Evolutionary conservation across 2,888 invertebrate genomes (phyloP).

Genomic region (Mamestra brassicae): DNA sequence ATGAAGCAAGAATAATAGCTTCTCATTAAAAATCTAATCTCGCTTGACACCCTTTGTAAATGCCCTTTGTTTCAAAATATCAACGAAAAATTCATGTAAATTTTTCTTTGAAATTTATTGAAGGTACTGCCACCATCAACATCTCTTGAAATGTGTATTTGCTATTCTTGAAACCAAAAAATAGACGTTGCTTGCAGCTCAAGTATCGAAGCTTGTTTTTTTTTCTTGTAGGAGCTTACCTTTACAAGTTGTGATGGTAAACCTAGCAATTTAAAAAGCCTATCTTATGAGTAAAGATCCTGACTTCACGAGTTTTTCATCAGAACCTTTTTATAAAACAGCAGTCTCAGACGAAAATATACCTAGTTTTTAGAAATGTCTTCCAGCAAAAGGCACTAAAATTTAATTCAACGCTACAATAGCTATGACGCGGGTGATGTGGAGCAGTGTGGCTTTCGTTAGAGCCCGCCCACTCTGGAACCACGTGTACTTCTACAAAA

Average conservation of each 20-base stretch:
- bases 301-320: neutral
- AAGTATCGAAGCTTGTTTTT: neutral
- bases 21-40: constrained; percentile 68
- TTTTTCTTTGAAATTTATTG: constrained; percentile 46
- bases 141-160: constrained; percentile 14
- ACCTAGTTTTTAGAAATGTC: neutral
- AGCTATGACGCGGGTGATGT: constrained; percentile 5
- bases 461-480: constrained; percentile 30
- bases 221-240: neutral
- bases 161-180: constrained; percentile 1
- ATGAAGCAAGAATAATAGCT: constrained; percentile 67
- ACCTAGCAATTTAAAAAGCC: neutral
- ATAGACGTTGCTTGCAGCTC: constrained; percentile 9
- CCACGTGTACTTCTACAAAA: constrained; percentile 37
- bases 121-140: constrained; percentile 27
- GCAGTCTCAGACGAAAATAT: neutral
- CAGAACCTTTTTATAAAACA: neutral
- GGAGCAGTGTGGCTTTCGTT: constrained; percentile 9
- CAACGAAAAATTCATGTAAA: constrained; percentile 57
- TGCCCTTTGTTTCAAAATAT: constrained; percentile 58
- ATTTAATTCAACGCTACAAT: constrained; percentile 11
- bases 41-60: constrained; percentile 63
- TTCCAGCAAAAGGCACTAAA: constrained; percentile 3
- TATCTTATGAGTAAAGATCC: neutral
- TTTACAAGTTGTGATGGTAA: neutral